Evolutionary conservation across 2,888 invertebrate genomes (phyloP), one percentile per base, ranked within the genome.

Genomic region (Plusia festucae): DNA sequence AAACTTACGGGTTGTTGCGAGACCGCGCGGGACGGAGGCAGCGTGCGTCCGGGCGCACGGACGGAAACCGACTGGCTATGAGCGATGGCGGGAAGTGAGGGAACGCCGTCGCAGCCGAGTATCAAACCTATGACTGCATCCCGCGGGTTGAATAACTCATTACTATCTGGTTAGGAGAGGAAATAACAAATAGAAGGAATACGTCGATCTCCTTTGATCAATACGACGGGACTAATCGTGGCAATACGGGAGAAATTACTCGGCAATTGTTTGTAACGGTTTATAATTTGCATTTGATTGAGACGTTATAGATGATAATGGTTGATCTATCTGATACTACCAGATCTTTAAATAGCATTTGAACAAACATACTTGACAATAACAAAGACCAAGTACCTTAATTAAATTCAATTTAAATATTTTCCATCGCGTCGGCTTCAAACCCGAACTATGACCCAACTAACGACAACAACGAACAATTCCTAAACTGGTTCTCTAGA

Each of bases 1-100:
- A 84, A 91, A 93, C 93, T 94, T 93, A 93, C 93, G 88, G 87
- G 76, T 68, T 76, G 73, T 55, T 75, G 77, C 66, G 76, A 78
- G 81, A 81, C 73, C 81, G 86, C 83, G 86, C 82, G 82, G 82
- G 82, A 69, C 76, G 79, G 78, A 70, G 68, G 86, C 88, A 87
- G 87, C 92, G 91, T 79, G 82, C 86, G 80, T 65, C 71, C 84
- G 89, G 86, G 81, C 90, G 89, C 82, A 69, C 89, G 85, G 81
- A 63, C 82, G 87, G 85, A 77, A 84, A 91, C 91, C 89, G 88
- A 79, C 86, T 76, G 73, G 40, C 79, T 70, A 8, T 55, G 24
- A 13, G 24, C 55, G 76, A 65, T 65, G 72, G 78, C 73, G 72
- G 69, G 73, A n/a, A n/a, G n/a, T n/a, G n/a, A n/a, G n/a, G n/a